Conservation (phyloP, 2,113 vertebrate genomes). For the Gracilinanus agilis region DNA sequence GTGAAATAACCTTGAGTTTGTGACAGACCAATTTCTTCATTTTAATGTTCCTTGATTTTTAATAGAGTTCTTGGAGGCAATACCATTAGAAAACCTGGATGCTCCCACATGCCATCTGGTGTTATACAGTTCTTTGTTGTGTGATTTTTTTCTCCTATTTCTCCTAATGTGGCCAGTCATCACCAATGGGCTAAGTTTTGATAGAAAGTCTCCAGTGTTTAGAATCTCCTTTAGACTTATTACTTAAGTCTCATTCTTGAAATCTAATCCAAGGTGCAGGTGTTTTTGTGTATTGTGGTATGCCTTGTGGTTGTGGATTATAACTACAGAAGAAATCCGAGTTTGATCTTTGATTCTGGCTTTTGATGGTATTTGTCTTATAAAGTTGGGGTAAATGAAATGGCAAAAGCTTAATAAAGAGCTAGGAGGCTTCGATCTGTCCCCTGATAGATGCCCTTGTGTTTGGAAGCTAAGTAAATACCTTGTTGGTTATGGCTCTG, state of each 20-base stretch:
- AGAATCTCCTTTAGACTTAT: background rate
- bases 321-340: slow-evolving; percentile 46
- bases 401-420: slow-evolving; percentile 61
- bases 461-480: slow-evolving; percentile 63
- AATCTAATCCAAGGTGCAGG: background rate
- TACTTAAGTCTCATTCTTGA: background rate
- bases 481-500: slow-evolving; percentile 59
- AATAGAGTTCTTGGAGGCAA: background rate
- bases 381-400: slow-evolving; percentile 48
- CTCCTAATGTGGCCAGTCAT: background rate
- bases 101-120: background rate
- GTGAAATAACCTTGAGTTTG: background rate
- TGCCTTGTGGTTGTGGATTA: slow-evolving; percentile 21
- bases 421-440: slow-evolving; percentile 51
- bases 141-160: background rate
- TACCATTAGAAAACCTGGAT: background rate
- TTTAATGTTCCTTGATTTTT: background rate
- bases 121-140: background rate
- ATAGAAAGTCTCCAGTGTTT: background rate
- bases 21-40: background rate
- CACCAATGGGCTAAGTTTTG: background rate
- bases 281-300: slow-evolving; percentile 2
- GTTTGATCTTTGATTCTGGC: slow-evolving; percentile 49
- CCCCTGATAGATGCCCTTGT: slow-evolving; percentile 53
- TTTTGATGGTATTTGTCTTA: slow-evolving; percentile 20